Evolutionary conservation across 2,888 invertebrate genomes (phyloP), one percentile per base, ranked within the genome.

Genomic region (Caenorhabditis panamensis): DNA sequence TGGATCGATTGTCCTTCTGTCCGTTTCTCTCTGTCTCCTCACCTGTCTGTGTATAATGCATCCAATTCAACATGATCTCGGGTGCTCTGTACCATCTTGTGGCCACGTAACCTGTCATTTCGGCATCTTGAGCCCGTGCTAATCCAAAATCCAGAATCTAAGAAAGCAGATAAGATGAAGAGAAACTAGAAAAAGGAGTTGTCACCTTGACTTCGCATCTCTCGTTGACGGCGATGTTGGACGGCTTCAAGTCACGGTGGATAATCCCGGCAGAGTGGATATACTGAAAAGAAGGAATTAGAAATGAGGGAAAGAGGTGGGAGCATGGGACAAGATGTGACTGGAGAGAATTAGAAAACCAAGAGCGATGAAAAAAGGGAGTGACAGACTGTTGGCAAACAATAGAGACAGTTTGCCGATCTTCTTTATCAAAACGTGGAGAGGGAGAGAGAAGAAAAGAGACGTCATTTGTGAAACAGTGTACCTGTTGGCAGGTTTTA

Each of bases 141-240:
- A 89, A 59, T 0, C 89, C 89, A 71, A 89, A 89, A 72, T 89
- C 89, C 49, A 90, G 78, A 76, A 90, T 99, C 93, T 96, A 77
- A 22, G 83, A 72, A 56, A 20, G 31, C 51, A 13, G 22, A 61
- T 11, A 13, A 18, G 6, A 49, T 13, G 24, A 36, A 36, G 47
- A 49, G 22, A 51, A 44, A 31, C 16, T 28, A 9, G 49, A 49
- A 13, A 5, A 5, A 51, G 8, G 26, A 24, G 24, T 41, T n/a
- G 36, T 61, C 31, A 93, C 92, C 91, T 93, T 96, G 86, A 99
- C 93, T 92, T 99, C 98, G 92, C 98, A 99, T 92, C 98, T 97
- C 93, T 99, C 98, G 93, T 99, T 99, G 1, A 99, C 98, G 49
- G 97, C 98, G 92, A 99, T 96, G 92, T 99, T 99, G 71, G 96